Evolutionary conservation across 2,797 vertebrate genomes (phyloP), one percentile per base, ranked within the genome.

Genomic region (Meda fulgida): DNA sequence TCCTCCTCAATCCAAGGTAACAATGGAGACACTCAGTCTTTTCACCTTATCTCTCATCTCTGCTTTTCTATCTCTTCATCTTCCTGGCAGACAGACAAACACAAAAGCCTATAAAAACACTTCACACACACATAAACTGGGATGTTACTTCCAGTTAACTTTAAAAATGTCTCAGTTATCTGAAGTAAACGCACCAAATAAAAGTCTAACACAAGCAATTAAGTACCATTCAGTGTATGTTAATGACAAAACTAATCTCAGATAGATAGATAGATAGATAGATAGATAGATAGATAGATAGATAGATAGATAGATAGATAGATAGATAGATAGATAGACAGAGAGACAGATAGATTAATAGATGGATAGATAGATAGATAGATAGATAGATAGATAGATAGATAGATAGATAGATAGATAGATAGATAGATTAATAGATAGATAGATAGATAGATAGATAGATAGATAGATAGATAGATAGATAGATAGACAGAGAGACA

Each of bases 1-100:
- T 84, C 72, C 76, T 78, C 40, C 34, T 84, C 69, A 78, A 31
- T 81, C 66, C 78, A 65, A 76, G 19, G 34, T n/a, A 29, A 66
- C 79, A 81, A 70, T 16, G 21, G 31, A 83, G 16, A 40, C 60
- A 53, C 63, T 29, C 77, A 31, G 51, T 76, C 11, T 40, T 19
- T 79, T 65, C 58, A 55, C 19, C 71, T 43, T 53, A 72, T 29
- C 75, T 67, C 76, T 72, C 67, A 78, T 70, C 70, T 40, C 40
- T 80, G 67, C 18, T n/a, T 11, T 38, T 53, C 40, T n/a, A 13
- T 77, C 63, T 78, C 60, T 77, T 72, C 23, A 48, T 76, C 40
- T 53, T 14, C 26, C 71, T 40, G 19, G 1, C 23, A 78, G n/a
- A 51, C 63, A 78, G 51, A 78, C 34, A 46, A 21, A 67, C 19